Percentiles rank a stretch among this genome's conserved stretches.
Evolutionary conservation across 2,888 invertebrate genomes (phyloP).

Genomic region (Limnephilus rhombicus): DNA sequence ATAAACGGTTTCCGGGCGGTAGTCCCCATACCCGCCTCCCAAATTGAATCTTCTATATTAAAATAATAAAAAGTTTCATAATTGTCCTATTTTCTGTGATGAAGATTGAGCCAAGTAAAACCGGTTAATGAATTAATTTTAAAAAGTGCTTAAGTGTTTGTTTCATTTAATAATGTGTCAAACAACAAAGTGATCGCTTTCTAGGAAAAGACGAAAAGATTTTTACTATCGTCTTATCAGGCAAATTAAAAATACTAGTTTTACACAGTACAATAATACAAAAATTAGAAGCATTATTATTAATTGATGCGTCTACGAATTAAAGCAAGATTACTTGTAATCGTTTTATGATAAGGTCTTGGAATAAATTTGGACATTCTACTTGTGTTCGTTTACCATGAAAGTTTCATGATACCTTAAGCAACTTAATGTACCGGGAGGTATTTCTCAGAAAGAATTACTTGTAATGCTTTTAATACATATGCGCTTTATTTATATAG

Average conservation of each 20-base stretch:
- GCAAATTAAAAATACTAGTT: background rate
- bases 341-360: conserved; percentile 6
- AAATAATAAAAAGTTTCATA: too few relatives aligned
- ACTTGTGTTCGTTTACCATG: conserved; percentile 9
- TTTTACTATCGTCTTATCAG: background rate
- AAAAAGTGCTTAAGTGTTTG: too few relatives aligned
- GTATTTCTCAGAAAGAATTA: conserved; percentile 22
- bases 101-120: too few relatives aligned
- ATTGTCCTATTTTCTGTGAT: too few relatives aligned
- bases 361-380: background rate
- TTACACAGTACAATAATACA: background rate
- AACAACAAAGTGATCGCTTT: too few relatives aligned
- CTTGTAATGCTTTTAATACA: background rate
- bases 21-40: too few relatives aligned
- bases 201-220: background rate
- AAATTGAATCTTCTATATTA: too few relatives aligned
- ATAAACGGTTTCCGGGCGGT: too few relatives aligned
- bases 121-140: too few relatives aligned
- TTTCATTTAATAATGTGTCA: too few relatives aligned
- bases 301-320: conserved; percentile 3
- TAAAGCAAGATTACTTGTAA: background rate
- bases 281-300: background rate
- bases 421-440: background rate
- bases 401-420: conserved; percentile 30
- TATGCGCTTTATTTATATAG: background rate